Percentiles rank a stretch among this genome's conserved stretches.
These are phyloP conservation scores for Silurus meridionalis DNA, from an alignment of 2,113 vertebrate species.

Conservation along the genomic window DNA sequence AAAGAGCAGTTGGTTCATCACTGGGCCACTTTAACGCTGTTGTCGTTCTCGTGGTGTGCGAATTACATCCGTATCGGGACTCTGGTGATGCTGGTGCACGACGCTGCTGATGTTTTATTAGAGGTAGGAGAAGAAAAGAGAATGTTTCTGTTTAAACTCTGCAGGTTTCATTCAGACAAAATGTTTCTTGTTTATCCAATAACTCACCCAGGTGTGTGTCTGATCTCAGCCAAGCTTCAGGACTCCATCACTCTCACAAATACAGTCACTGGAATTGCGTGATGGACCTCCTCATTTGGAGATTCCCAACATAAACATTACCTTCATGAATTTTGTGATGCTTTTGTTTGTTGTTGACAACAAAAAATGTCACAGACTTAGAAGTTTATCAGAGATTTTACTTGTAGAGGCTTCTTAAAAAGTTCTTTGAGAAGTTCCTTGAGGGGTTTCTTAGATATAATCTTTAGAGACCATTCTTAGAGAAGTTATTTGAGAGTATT, in stretches of 20 bases:
- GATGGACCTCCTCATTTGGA: neutral
- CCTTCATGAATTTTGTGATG: neutral
- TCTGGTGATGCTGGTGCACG: constrained; percentile 84
- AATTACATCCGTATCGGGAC: constrained; percentile 90
- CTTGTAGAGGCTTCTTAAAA: too few relatives aligned
- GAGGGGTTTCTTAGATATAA: too few relatives aligned
- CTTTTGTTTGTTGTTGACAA: neutral
- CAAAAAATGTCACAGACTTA: neutral
- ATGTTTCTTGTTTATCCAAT: neutral
- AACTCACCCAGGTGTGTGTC: neutral
- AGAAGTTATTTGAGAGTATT: neutral
- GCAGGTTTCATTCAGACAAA: neutral
- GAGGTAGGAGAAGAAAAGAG: constrained; percentile 76
- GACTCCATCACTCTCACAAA: neutral
- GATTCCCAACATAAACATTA: neutral
- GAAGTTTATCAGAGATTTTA: neutral
- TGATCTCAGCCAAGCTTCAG: neutral
- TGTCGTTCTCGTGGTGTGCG: constrained; percentile 89
- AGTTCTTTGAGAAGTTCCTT: neutral
- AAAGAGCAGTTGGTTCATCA: constrained; percentile 88
- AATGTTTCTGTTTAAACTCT: neutral
- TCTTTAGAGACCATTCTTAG: too few relatives aligned
- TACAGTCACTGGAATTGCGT: neutral
- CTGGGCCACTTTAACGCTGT: constrained; percentile 82
- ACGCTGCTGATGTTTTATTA: constrained; percentile 84